Evolutionary conservation across 2,888 invertebrate species (phyloP), one percentile per base, ranked within the genome.

Genomic region (Harpalus rufipes): DNA sequence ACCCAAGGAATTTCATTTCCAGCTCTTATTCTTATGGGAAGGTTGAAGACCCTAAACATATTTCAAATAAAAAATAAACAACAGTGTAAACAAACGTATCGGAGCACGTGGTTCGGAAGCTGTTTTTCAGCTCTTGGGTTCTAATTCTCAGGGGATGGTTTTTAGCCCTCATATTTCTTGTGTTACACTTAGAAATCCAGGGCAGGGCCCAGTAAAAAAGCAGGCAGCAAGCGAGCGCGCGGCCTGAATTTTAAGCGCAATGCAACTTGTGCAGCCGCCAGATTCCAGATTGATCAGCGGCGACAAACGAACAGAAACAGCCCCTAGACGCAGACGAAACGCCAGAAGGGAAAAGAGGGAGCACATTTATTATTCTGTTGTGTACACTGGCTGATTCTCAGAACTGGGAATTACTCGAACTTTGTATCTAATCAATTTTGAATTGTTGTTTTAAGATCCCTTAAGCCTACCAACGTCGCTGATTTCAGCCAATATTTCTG

Each of bases 81-180:
- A 68, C 32, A 68, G 39, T 51, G 72, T 74, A 74, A 74, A 74
- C 72, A 74, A 74, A 41, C 72, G 72, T 18, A 74, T 74, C 44
- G 72, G 16, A 18, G 72, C 72, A 74, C 72, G 72, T 74, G 72
- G 72, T 18, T 7, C 14, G 44, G 18, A 7, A 63, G 63, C 78
- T 61, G 84, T 84, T 84, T 84, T 84, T 84, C 44, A 25, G 21
- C 83, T 76, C 41, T 61, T 78, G 84, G 84, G 63, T 56, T 84
- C 63, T 78, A 78, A 84, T 84, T 84, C 84, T 79, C 84, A 56
- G 25, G 10, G 84, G 84, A 65, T 56, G 58, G 63, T 84, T 84
- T 84, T 84, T 84, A 84, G 63, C 84, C 84, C 84, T 84, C 84
- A 84, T 84, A 84, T 84, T 84, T 84, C 84, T 84, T 84, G 63